Base-by-base conservation (phyloP, 2,797 vertebrate species). In the Yasuhikotakia modesta region DNA sequence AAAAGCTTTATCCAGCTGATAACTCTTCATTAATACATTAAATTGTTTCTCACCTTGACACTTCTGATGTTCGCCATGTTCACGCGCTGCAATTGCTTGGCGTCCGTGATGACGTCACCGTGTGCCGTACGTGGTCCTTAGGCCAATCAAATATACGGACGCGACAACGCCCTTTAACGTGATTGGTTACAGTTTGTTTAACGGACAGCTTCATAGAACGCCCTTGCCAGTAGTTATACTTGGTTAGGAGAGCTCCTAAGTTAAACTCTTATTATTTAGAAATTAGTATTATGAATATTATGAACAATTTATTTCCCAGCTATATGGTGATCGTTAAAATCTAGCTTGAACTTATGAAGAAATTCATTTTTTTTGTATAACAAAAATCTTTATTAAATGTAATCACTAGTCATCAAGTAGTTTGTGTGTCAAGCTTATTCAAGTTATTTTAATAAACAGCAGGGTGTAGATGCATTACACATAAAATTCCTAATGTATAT, bases 31-130 rank as follows among this genome's bases (percentile, higher is more conserved):
- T 1, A 24, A 53, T 71, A 1, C 13, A 13, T 0, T 73, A 55
- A 35, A 3, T 1, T 21, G 4, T 67, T 75, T 53, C 53, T 93
- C 92, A 94, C 93, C 93, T 94, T 94, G 87, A 94, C 83, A 50
- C 89, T 90, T 22, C 93, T 90, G 82, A 94, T 91, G 70, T 92
- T 92, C 92, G 92, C 93, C 93, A 94, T 94, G 65, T 90, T 91
- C 24, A 80, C 6, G 22, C 43, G 0, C 67, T 6, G 45, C 50
- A 10, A 32, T 35, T 2, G 27, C 70, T 39, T n/a, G 32, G 13
- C 13, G 35, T 45, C 64, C 8, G 30, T 1, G 17, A 35, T 50
- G 19, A 60, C 81, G 80, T 79, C 67, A 48, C 0, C 2, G 0
- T 8, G 2, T 0, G 0, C 2, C 45, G 0, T 0, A n/a, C 30